Evolutionary conservation across 1,140 invertebrate species (phyloP).

Genomic region (Pseudoatta argentina): DNA sequence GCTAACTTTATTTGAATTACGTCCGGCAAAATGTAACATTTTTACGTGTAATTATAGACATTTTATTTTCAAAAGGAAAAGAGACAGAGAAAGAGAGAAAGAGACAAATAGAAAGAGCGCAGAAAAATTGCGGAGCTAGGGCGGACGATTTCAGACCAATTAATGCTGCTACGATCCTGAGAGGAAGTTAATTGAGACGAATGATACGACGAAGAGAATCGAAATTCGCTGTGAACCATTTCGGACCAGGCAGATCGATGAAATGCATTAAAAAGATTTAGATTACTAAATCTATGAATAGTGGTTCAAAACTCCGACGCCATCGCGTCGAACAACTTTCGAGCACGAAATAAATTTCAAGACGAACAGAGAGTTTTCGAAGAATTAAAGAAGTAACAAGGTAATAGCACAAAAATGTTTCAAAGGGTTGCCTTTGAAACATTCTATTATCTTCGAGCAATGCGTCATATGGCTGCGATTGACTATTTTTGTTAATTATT

Average conservation of each 20-base stretch:
- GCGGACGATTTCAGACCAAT: constrained; percentile 35
- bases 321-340: constrained; percentile 50
- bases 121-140: constrained; percentile 52
- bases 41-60: not conserved
- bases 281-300: constrained; percentile 33
- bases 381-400: constrained; percentile 47
- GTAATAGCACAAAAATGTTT: constrained; percentile 7
- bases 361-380: not conserved
- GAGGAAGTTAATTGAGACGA: constrained; percentile 61
- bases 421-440: not conserved
- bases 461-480: not conserved
- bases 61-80: not conserved
- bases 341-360: constrained; percentile 48
- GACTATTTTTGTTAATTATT: constrained; percentile 2
- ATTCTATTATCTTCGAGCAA: constrained; percentile 8
- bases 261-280: constrained; percentile 64
- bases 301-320: constrained; percentile 40
- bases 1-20: constrained; percentile 15
- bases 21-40: constrained; percentile 1
- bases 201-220: constrained; percentile 41
- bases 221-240: constrained; percentile 39
- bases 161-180: constrained; percentile 38
- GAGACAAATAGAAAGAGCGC: not conserved
- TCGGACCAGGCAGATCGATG: constrained; percentile 34
- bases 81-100: not conserved